Conservation (phyloP, 2,797 vertebrate genomes). For the Semotilus atromaculatus region DNA sequence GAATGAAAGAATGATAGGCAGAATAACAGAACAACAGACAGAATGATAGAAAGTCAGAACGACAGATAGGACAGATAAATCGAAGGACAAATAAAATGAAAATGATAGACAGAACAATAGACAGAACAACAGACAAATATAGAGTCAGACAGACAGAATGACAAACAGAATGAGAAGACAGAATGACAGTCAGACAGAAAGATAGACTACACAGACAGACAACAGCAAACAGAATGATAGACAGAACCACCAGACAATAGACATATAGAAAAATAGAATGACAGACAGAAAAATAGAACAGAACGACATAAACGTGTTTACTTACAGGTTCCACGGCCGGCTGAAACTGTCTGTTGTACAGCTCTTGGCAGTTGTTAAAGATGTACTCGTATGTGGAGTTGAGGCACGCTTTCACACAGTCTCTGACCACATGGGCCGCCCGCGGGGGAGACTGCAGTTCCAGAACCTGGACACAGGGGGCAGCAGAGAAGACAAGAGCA, state of each 20-base stretch:
- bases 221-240: background rate
- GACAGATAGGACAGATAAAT: background rate
- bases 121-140: background rate
- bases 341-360: slow-evolving; percentile 94
- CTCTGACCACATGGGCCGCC: slow-evolving; percentile 92
- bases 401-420: slow-evolving; percentile 95
- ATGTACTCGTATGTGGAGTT: slow-evolving; percentile 98
- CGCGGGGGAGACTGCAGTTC: slow-evolving; percentile 95
- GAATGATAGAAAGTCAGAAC: background rate
- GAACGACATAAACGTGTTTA: slow-evolving; percentile 17
- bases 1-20: background rate
- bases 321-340: slow-evolving; percentile 78
- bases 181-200: background rate
- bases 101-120: background rate
- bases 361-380: slow-evolving; percentile 96
- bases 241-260: background rate
- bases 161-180: background rate
- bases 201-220: background rate
- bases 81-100: background rate
- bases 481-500: background rate
- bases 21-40: background rate
- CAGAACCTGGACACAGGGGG: slow-evolving; percentile 81
- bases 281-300: background rate
- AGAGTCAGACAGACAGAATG: background rate
- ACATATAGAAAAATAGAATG: background rate